These are phyloP conservation scores for Ifrita kowaldi DNA, from an alignment of 2,113 vertebrate genomes.

Conservation along the genomic window DNA sequence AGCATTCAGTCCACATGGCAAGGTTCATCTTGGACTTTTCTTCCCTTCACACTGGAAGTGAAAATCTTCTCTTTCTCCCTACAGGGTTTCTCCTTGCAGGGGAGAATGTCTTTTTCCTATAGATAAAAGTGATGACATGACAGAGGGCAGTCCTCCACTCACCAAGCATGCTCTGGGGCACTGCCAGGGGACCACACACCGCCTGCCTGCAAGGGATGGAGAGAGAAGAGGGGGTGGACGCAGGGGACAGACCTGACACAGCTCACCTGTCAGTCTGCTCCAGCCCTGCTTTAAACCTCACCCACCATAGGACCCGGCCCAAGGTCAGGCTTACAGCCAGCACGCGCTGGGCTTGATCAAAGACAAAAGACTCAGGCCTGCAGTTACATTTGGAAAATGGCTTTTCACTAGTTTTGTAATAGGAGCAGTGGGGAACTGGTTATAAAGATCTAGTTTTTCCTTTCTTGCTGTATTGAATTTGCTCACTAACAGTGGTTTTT, in stretches of 20 bases:
- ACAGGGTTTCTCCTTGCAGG: background rate
- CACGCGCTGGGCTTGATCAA: background rate
- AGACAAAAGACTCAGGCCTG: background rate
- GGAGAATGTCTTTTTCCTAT: background rate
- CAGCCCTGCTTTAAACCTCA: background rate
- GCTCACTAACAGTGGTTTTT: background rate
- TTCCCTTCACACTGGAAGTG: background rate
- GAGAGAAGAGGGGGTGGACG: background rate
- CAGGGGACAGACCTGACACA: background rate
- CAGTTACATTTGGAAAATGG: background rate
- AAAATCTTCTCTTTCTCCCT: background rate
- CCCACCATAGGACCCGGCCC: rapidly evolving
- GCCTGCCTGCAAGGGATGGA: background rate
- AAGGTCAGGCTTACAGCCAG: background rate
- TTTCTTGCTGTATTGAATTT: background rate
- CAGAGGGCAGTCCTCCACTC: background rate
- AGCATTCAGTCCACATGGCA: background rate
- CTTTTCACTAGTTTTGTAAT: background rate
- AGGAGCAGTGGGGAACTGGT: background rate
- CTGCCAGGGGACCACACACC: rapidly evolving
- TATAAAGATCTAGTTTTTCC: background rate
- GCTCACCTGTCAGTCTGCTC: background rate
- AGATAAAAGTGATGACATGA: background rate
- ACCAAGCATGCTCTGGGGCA: rapidly evolving
- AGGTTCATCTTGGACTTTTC: background rate